Conservation (phyloP, 2,113 vertebrate species). For the Girardinichthys multiradiatus region DNA sequence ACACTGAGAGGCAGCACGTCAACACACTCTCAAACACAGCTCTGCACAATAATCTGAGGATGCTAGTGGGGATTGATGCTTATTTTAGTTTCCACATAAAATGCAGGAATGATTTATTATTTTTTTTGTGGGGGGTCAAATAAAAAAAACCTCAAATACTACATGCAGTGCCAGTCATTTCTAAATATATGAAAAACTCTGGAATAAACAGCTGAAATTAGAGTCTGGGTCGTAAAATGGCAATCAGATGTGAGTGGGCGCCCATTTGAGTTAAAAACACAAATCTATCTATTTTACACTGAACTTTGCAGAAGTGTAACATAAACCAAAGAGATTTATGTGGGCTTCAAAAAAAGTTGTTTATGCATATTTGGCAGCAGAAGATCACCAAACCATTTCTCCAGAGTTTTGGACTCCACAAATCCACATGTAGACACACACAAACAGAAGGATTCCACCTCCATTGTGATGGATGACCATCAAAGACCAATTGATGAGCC, state of each 20-base stretch:
- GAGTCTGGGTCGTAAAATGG: not conserved
- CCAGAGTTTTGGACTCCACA: not conserved
- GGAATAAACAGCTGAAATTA: not conserved
- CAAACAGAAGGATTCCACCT: not conserved
- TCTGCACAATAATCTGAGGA: too few relatives aligned
- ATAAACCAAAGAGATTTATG: not conserved
- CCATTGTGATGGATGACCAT: not conserved
- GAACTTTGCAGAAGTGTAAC: not conserved
- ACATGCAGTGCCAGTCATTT: not conserved
- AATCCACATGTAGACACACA: not conserved
- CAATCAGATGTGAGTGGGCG: conserved; percentile 1
- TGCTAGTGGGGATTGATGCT: too few relatives aligned
- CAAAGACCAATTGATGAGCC: not conserved
- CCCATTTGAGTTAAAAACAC: not conserved
- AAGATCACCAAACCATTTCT: not conserved
- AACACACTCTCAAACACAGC: too few relatives aligned
- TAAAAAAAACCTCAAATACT: not conserved
- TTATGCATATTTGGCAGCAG: not conserved
- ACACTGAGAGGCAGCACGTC: too few relatives aligned
- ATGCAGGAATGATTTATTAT: too few relatives aligned
- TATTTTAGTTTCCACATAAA: too few relatives aligned
- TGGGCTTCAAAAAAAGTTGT: not conserved
- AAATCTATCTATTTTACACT: not conserved
- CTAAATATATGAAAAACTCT: not conserved
- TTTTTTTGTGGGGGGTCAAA: not conserved